These are phyloP conservation scores for Mellilla xanthometata DNA, from an alignment of 2,888 invertebrate genomes.

Conservation along the genomic window DNA sequence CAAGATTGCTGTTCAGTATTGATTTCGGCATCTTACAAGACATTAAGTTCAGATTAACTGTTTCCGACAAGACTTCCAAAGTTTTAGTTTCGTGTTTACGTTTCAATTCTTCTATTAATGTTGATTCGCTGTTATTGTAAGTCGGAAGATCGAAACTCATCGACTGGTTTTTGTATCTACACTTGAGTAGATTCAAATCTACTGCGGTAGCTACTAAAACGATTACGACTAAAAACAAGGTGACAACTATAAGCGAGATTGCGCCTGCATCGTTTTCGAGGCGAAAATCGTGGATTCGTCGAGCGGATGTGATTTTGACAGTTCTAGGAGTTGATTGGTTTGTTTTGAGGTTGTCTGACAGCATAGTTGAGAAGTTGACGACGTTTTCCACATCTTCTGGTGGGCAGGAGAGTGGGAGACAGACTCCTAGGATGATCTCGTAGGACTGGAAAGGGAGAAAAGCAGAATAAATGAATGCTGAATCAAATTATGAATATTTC, in stretches of 20 bases:
- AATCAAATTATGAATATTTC: too few relatives aligned
- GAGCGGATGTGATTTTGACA: constrained; percentile 51
- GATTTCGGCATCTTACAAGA: constrained; percentile 39
- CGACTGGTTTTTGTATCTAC: constrained; percentile 48
- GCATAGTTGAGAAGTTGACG: constrained; percentile 72
- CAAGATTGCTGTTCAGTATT: constrained; percentile 31
- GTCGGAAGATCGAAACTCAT: constrained; percentile 66
- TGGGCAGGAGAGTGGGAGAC: constrained; percentile 72
- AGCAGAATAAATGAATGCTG: too few relatives aligned
- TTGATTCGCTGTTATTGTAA: constrained; percentile 48
- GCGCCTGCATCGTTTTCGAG: constrained; percentile 54
- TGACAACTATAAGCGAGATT: constrained; percentile 51
- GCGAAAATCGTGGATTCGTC: constrained; percentile 53
- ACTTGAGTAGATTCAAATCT: constrained; percentile 63
- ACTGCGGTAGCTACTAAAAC: constrained; percentile 67
- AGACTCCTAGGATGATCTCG: constrained; percentile 65
- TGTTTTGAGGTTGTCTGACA: constrained; percentile 64
- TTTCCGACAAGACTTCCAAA: too few relatives aligned
- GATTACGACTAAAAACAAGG: constrained; percentile 49
- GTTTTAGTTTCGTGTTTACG: constrained; percentile 33
- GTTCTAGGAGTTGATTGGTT: constrained; percentile 60
- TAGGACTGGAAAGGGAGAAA: constrained; percentile 58
- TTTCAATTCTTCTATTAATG: constrained; percentile 33
- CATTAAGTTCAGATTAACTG: constrained; percentile 50
- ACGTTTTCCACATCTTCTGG: constrained; percentile 66